Evolutionary conservation across 2,797 vertebrate genomes (phyloP), one percentile per base, ranked within the genome.

Genomic region (Eulemur rubriventer): DNA sequence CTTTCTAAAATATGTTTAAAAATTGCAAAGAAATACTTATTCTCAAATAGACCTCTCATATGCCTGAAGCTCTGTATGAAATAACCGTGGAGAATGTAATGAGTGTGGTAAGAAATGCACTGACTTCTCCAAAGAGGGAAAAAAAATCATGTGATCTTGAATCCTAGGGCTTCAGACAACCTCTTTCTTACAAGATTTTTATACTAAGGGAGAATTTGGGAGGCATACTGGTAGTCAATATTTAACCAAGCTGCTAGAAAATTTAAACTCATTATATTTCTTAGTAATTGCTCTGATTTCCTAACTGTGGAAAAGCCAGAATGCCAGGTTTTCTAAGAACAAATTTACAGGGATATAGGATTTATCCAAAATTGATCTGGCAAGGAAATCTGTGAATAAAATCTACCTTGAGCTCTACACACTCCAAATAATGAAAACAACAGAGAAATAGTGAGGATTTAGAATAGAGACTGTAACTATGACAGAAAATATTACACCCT

Each of bases 1-100:
- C 55, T 84, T 91, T 91, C 52, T 30, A 92, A 80, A 59, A 17
- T 88, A 91, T 63, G 38, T 75, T 90, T 78, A 63, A 89, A 89
- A 94, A 55, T 41, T 75, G 18, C 6, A 63, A 75, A 69, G 11
- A 52, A 83, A 30, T 75, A 41, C 69, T n/a, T 65, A 72, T 43
- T 90, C 22, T 69, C 35, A 69, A 63, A 69, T 79, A 91, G 41
- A 43, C 4, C 12, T 78, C 57, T 69, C 6, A 55, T 41, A 30
- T 18, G 10, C 17, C 22, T 75, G 50, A 84, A 38, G 38, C 28
- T 65, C 26, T 70, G 38, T 50, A 1, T 95, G 55, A 95, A 91
- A 80, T 69, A 55, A 55, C 33, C 10, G 18, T 67, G 67, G 9
- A 50, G 33, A 88, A 76, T 63, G 11, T 24, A 69, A 85, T 76